Evolutionary conservation across 2,113 vertebrate species (phyloP).

Genomic region (Romanogobio albipinnatus): DNA sequence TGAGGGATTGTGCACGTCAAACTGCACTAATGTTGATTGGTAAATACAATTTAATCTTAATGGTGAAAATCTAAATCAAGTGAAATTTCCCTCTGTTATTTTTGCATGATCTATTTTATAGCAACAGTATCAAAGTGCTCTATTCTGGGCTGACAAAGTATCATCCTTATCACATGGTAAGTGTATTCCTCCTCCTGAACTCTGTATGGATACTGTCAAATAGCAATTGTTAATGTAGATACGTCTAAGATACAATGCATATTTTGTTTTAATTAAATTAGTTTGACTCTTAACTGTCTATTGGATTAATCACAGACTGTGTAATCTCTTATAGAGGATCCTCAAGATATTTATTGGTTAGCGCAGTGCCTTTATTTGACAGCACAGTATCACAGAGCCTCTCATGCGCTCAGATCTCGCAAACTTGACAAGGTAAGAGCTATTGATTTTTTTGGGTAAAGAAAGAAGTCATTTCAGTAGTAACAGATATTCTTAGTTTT

Average conservation of each 20-base stretch:
- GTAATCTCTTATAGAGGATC: conserved; percentile 83
- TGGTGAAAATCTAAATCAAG: background rate
- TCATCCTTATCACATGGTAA: conserved; percentile 95
- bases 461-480: background rate
- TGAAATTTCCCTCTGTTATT: background rate
- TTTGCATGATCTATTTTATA: conserved; percentile 66
- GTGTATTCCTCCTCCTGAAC: conserved; percentile 55
- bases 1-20: background rate
- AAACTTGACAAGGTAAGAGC: conserved; percentile 92
- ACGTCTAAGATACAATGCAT: background rate
- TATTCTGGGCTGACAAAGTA: conserved; percentile 99
- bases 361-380: conserved; percentile 97
- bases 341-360: conserved; percentile 97
- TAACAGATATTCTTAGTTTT: background rate
- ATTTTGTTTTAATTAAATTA: background rate
- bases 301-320: background rate
- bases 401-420: conserved; percentile 92
- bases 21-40: background rate
- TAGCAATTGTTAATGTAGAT: background rate
- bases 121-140: conserved; percentile 99
- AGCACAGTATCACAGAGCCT: conserved; percentile 96
- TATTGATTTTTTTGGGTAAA: background rate
- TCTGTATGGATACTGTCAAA: background rate
- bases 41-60: background rate
- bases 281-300: background rate